Conservation (phyloP, 2,113 vertebrate genomes). For the Uropsilus gracilis region DNA sequence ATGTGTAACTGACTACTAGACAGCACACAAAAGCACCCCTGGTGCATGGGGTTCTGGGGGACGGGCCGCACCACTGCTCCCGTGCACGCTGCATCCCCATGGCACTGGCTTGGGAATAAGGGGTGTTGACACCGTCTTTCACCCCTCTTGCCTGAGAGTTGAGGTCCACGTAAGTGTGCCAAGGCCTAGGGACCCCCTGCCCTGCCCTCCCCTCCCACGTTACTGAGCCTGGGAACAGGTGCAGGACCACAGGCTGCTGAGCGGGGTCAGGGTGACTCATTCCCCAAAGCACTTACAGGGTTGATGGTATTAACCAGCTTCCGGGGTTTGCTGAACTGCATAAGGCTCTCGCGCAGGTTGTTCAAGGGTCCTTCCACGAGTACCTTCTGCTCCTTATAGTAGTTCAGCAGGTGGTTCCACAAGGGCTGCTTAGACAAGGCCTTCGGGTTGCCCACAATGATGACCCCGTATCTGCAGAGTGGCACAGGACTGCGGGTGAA, state of each 20-base stretch:
- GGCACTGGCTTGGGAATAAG: background rate
- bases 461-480: constrained; percentile 93
- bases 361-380: constrained; percentile 99
- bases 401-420: constrained; percentile 99
- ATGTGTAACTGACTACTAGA: background rate
- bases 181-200: background rate
- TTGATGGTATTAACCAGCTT: constrained; percentile 99
- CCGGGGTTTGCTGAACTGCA: constrained; percentile 99
- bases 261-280: no score
- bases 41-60: background rate
- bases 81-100: background rate
- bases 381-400: constrained; percentile 99
- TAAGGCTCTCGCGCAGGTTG: constrained; percentile 98
- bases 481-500: background rate
- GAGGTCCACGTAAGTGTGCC: background rate
- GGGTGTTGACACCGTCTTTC: no score
- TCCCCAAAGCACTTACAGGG: constrained; percentile 88
- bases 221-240: no score
- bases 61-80: background rate
- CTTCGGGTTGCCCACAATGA: constrained; percentile 98
- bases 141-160: fast-evolving
- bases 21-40: background rate
- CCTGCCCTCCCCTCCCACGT: background rate
- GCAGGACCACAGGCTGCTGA: no score
- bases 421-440: constrained; percentile 97